Evolutionary conservation across 2,113 vertebrate species (phyloP).

Genomic region (Bucco capensis): DNA sequence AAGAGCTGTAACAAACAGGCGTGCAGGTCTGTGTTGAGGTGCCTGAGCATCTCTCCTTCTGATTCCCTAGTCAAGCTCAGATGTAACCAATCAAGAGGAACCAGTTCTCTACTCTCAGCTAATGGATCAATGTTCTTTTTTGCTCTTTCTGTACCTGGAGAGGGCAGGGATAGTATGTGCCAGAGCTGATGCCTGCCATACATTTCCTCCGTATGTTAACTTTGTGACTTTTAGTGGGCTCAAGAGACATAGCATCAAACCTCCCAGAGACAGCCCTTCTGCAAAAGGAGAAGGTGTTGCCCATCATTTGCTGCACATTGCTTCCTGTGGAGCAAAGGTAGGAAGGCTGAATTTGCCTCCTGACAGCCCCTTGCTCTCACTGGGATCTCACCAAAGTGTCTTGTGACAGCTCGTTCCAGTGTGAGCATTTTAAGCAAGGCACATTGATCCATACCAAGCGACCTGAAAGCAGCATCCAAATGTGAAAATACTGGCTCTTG

Average conservation of each 20-base stretch:
- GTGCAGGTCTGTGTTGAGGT: background rate
- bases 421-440: background rate
- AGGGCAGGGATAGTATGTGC: background rate
- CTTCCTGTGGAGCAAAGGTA: background rate
- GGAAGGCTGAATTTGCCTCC: background rate
- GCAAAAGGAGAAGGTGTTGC: background rate
- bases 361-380: background rate
- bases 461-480: background rate
- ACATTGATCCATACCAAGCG: background rate
- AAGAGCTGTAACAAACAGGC: background rate
- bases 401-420: background rate
- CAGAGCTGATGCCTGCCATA: background rate
- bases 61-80: background rate
- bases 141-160: background rate
- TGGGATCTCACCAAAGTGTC: background rate
- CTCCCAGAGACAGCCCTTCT: background rate
- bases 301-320: background rate
- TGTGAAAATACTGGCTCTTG: slow-evolving; percentile 5
- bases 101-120: background rate
- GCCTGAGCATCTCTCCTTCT: background rate
- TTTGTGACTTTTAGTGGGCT: background rate
- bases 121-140: background rate
- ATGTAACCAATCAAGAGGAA: background rate
- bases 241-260: background rate
- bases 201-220: background rate